Base-by-base conservation (phyloP, 2,888 invertebrate species). In the Diarsia brunnea region DNA sequence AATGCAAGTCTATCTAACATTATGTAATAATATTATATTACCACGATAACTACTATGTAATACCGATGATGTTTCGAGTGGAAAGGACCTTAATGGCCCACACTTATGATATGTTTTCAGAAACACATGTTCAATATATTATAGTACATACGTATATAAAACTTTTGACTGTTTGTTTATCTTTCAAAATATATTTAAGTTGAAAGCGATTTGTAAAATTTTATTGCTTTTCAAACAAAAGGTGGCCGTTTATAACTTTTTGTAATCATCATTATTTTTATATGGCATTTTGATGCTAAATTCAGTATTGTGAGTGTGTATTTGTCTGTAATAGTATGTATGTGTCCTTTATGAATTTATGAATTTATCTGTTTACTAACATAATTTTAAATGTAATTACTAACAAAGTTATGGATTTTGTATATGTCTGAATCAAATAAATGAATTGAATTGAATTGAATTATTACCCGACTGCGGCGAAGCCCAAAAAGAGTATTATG, bases 161-260 rank as follows among this genome's bases (percentile, higher is more conserved):
- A 66, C 19, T 77, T 55, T 27, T n/a, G n/a, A 5, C 12, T 38
- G 66, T 76, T 55, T 53, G 31, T 75, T 63, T 47, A 16, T 31
- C 64, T 55, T 65, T 21, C 12, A 53, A 43, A 55, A 1, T 5
- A 10, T 47, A 31, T 38, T 47, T 24, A 55, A n/a, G 24, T 11
- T 38, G 24, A 12, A 16, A 4, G 0, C 31, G 45, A 47, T 31
- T 73, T 58, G 16, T 12, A 24, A 24, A 69, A 45, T 55, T n/a
- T 53, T 53, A 73, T 73, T 73, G 16, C 21, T 73, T 73, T 47
- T 38, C 24, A 27, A 73, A 58, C 21, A 47, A 19, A 24, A 47
- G 38, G 1, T 74, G 12, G 12, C 24, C 12, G 14, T 19, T 51
- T 51, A 2, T 2, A 73, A 51, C 49, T 51, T 61, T n/a, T 61